Percentiles rank a stretch among this genome's conserved stretches.
These are phyloP conservation scores for Polydrusus cervinus DNA, from an alignment of 2,888 invertebrate genomes.

Conservation along the genomic window DNA sequence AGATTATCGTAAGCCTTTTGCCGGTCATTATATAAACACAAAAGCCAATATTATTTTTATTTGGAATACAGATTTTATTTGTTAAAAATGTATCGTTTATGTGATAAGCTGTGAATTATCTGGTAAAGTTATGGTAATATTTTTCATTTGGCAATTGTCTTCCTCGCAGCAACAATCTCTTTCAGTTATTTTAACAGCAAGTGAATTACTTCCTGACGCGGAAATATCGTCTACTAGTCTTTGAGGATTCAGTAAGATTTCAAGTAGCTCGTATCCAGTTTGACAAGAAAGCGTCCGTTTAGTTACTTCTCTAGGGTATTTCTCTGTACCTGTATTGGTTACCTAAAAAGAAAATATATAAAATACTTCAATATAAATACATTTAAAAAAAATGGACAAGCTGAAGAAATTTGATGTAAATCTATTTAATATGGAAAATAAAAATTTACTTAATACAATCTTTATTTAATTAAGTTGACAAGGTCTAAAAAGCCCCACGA, in stretches of 20 bases:
- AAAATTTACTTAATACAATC: too few species aligned
- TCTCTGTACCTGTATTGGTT: constrained; percentile 26
- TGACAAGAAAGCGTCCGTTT: constrained; percentile 70
- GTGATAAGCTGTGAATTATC: neutral
- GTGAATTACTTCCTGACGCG: constrained; percentile 40
- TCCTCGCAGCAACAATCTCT: constrained; percentile 67
- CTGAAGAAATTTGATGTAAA: too few species aligned
- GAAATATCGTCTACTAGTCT: constrained; percentile 61
- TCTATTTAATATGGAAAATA: too few species aligned
- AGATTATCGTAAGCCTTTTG: too few species aligned
- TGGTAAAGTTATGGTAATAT: constrained; percentile 70
- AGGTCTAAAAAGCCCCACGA: too few species aligned
- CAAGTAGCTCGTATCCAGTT: constrained; percentile 69
- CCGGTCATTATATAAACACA: too few species aligned
- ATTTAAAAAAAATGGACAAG: neutral
- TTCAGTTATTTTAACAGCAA: constrained; percentile 64
- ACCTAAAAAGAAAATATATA: constrained; percentile 24
- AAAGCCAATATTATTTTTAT: neutral
- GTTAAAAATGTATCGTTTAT: neutral
- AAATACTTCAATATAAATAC: too few species aligned
- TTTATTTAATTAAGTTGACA: too few species aligned
- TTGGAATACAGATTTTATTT: too few species aligned
- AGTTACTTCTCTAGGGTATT: constrained; percentile 24
- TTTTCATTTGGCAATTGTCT: constrained; percentile 69
- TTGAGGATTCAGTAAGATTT: constrained; percentile 65